Conservation (phyloP, 2,888 invertebrate species). For the Eupelmus urozonus region DNA sequence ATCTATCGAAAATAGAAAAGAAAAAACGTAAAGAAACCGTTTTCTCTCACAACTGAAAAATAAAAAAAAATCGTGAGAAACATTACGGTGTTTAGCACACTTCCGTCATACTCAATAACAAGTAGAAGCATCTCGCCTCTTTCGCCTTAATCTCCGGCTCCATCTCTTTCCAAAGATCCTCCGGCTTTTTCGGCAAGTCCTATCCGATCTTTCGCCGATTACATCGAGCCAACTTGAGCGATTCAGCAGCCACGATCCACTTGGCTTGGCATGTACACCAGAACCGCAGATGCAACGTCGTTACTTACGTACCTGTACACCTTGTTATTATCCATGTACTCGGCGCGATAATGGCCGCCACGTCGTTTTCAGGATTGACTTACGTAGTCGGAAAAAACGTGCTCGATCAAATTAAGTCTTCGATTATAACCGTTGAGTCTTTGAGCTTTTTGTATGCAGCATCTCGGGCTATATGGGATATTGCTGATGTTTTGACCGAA, state of each 20-base stretch:
- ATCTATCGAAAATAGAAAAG: too few species aligned
- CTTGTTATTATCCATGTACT: constrained; percentile 40
- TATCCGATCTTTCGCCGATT: too few species aligned
- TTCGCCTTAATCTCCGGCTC: background rate
- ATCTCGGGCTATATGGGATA: too few species aligned
- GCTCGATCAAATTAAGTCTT: constrained; percentile 29
- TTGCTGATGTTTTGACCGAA: too few species aligned
- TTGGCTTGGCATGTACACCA: background rate
- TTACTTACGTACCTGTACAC: too few species aligned
- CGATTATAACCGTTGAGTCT: too few species aligned
- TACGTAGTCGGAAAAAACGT: constrained; percentile 52
- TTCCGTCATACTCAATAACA: background rate
- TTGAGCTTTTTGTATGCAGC: too few species aligned
- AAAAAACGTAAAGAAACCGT: too few species aligned
- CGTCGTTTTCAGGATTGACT: constrained; percentile 8
- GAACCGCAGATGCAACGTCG: too few species aligned
- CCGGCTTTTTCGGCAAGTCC: background rate
- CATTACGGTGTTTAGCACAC: background rate
- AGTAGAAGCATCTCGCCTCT: background rate
- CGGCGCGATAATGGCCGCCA: background rate
- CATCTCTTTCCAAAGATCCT: too few species aligned
- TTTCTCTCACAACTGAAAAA: too few species aligned
- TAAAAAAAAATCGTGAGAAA: background rate
- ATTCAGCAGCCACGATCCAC: background rate
- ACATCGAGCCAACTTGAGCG: background rate